Evolutionary conservation across 2,888 invertebrate genomes (phyloP).

Genomic region (Hypercompe scribonia): DNA sequence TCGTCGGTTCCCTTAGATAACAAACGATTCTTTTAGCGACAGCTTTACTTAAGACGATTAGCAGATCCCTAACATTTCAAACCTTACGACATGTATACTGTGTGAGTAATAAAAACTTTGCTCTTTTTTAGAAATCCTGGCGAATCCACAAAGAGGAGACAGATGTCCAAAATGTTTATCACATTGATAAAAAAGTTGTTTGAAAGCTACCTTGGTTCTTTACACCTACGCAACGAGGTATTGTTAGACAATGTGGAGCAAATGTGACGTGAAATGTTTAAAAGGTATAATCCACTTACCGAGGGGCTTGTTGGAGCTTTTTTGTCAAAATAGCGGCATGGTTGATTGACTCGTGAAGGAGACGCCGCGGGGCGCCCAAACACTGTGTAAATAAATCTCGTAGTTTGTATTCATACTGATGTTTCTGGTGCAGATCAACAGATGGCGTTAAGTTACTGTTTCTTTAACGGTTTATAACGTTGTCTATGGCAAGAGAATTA

Average conservation of each 20-base stretch:
- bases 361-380: conserved; percentile 75
- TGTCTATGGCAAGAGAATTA: background rate
- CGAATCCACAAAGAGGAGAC: conserved; percentile 72
- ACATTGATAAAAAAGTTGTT: conserved; percentile 73
- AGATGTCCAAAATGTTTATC: conserved; percentile 77
- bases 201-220: conserved; percentile 58
- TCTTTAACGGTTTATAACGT: conserved; percentile 10
- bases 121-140: conserved; percentile 70
- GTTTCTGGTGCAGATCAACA: conserved; percentile 48
- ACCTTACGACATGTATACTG: conserved; percentile 40
- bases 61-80: conserved; percentile 37
- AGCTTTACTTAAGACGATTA: conserved; percentile 49
- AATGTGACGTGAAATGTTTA: conserved; percentile 84
- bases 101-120: conserved; percentile 56
- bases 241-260: conserved; percentile 74
- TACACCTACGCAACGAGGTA: conserved; percentile 80
- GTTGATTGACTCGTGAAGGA: conserved; percentile 83
- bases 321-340: conserved; percentile 77
- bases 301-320: conserved; percentile 79
- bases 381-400: conserved; percentile 65
- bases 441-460: conserved; percentile 59
- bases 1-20: conserved; percentile 23
- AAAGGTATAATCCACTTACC: conserved; percentile 84
- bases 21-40: conserved; percentile 33
- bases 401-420: conserved; percentile 3